Evolutionary conservation across 2,888 invertebrate species (phyloP), one percentile per base, ranked within the genome.

Genomic region (Limnephilus lunatus): DNA sequence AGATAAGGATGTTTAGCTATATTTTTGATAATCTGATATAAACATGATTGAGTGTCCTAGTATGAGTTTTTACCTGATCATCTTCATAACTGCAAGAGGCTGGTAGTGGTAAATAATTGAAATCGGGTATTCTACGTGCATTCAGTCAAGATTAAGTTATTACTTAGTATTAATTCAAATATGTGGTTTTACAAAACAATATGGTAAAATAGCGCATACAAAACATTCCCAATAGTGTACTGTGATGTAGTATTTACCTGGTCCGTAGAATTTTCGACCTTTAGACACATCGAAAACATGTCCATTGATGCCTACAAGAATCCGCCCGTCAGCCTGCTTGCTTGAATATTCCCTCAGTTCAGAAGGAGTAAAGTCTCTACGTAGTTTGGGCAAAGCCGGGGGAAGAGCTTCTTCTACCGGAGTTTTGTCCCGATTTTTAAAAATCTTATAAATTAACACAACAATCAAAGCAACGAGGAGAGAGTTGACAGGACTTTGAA

Each of bases 221-320:
- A 19, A 19, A 19, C 19, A 19, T 19, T 53, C 7, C 19, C 15
- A 53, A 68, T 68, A 68, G 25, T 68, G 25, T 25, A 68, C 68
- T 68, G n/a, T 68, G 25, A 68, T 68, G 7, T 68, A 9, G 68
- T 68, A 48, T 89, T 35, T 96, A 99, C 99, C 99, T 95, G 99
- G 99, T 35, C 99, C 99, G 95, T 99, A 99, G 95, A 99, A 99
- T 94, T 97, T 96, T 94, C 98, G 98, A 92, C 99, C 99, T 95
- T 97, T 97, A 83, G 99, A 99, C 94, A 98, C 99, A 96, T 99
- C 99, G 96, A 98, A 99, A 90, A 99, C 98, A 96, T 97, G 98
- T 44, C 99, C 99, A 95, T 99, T 99, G 90, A 99, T 98, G 14
- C 98, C 99, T 85, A 99, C 97, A 94, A 99, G 96, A 93, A 99